phyloP scores from a whole-genome alignment of 2,113 vertebrate species.

The Parotia lawesii region DNA sequence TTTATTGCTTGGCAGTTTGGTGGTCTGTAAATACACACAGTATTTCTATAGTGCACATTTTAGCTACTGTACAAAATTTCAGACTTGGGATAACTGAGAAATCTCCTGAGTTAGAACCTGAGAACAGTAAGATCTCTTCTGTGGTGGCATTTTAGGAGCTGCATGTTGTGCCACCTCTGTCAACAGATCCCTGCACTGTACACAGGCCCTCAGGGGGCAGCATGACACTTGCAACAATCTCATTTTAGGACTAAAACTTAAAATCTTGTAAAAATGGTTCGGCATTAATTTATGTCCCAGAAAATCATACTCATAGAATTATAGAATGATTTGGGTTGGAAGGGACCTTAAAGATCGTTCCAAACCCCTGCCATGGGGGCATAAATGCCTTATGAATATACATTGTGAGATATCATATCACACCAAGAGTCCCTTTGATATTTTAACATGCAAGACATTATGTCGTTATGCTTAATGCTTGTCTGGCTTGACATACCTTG shows the following conservation, averaged over 20 bases:
- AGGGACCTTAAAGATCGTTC: neutral
- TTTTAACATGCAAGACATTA: neutral
- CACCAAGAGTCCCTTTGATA: neutral
- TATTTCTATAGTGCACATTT: neutral
- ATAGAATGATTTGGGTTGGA: neutral
- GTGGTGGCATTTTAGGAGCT: neutral
- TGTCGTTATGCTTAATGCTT: neutral
- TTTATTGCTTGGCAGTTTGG: neutral
- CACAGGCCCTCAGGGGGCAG: neutral
- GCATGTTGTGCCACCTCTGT: neutral
- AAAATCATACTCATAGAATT: neutral
- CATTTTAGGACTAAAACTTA: neutral
- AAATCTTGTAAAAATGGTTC: neutral
- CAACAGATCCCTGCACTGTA: neutral
- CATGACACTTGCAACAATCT: neutral
- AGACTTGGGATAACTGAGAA: neutral
- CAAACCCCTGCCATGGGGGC: neutral
- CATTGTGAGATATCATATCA: neutral
- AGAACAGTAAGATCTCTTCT: neutral
- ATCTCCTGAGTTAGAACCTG: neutral
- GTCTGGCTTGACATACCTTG: neutral
- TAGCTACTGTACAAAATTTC: neutral
- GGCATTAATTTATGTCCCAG: neutral
- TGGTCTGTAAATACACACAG: neutral
- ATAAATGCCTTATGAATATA: neutral